Conservation (phyloP, 2,113 vertebrate genomes). For the Nibea albiflora region DNA sequence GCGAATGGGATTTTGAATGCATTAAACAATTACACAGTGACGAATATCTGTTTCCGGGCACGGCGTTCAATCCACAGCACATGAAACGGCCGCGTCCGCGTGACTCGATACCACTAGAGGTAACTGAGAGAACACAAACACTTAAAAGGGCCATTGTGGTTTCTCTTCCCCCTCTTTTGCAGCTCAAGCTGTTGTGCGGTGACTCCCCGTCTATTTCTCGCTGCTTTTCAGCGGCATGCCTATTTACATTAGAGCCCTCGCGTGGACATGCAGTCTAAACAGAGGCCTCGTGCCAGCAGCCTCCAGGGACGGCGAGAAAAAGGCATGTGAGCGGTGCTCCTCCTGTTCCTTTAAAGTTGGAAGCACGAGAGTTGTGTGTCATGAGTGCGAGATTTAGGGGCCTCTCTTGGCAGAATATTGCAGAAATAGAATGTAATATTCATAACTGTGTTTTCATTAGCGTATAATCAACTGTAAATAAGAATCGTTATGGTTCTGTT, state of each 20-base stretch:
- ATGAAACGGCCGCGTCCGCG: not conserved
- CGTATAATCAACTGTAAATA: no score
- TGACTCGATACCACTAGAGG: not conserved
- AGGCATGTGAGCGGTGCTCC: constrained; percentile 62
- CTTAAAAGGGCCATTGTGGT: constrained; percentile 23
- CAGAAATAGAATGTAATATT: no score
- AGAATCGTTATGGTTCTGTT: no score
- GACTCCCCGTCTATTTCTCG: constrained; percentile 45
- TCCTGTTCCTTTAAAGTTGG: constrained; percentile 54
- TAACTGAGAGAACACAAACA: constrained; percentile 23
- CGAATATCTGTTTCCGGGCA: not conserved
- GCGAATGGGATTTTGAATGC: not conserved
- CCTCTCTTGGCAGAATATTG: no score
- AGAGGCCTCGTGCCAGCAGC: constrained; percentile 55
- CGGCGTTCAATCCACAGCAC: not conserved
- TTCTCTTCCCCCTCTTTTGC: constrained; percentile 31
- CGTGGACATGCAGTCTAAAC: constrained; percentile 54
- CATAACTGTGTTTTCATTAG: no score
- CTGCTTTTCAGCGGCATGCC: constrained; percentile 57
- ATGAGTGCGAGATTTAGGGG: no score
- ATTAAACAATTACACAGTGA: not conserved
- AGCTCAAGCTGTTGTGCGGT: constrained; percentile 44
- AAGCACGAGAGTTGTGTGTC: constrained; percentile 22
- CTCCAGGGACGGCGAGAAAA: constrained; percentile 56
- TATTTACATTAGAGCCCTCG: constrained; percentile 56